A percentile compares a stretch with the other conserved stretches of the same genome.
Conservation (phyloP, 2,797 vertebrate genomes). For the Zenarchopterus dispar region DNA sequence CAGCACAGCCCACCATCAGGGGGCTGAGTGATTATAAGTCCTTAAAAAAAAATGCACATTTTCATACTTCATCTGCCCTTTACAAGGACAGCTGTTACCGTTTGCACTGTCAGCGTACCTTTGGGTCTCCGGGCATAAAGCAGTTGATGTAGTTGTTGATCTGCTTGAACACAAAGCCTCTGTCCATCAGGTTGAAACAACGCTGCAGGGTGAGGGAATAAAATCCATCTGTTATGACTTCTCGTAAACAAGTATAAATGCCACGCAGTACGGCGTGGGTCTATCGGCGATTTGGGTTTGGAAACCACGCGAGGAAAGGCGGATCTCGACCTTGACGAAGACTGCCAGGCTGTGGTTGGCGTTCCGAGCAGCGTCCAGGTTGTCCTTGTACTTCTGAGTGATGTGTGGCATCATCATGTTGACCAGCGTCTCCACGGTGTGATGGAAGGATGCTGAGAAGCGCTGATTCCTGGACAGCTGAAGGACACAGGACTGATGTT, state of each 20-base stretch:
- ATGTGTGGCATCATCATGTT: conserved; percentile 98
- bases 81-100: not conserved
- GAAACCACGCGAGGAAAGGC: not conserved
- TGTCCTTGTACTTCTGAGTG: conserved; percentile 98
- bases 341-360: conserved; percentile 97
- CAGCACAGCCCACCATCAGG: not conserved
- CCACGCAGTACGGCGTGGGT: too few species aligned
- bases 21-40: not conserved
- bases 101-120: conserved; percentile 77
- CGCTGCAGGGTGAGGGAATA: conserved; percentile 76
- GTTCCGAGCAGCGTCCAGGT: conserved; percentile 94
- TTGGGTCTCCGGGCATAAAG: conserved; percentile 96
- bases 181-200: conserved; percentile 98
- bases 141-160: conserved; percentile 98
- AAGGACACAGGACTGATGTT: conserved; percentile 14
- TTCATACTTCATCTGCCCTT: not conserved
- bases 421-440: conserved; percentile 95
- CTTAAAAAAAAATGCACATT: not conserved
- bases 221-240: not conserved
- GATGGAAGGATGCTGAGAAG: conserved; percentile 94
- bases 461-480: conserved; percentile 96
- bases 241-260: not conserved
- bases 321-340: conserved; percentile 91
- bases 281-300: not conserved
- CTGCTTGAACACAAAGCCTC: conserved; percentile 97